Base-by-base conservation (phyloP, 2,797 vertebrate species). In the Pipistrellus kuhlii region DNA sequence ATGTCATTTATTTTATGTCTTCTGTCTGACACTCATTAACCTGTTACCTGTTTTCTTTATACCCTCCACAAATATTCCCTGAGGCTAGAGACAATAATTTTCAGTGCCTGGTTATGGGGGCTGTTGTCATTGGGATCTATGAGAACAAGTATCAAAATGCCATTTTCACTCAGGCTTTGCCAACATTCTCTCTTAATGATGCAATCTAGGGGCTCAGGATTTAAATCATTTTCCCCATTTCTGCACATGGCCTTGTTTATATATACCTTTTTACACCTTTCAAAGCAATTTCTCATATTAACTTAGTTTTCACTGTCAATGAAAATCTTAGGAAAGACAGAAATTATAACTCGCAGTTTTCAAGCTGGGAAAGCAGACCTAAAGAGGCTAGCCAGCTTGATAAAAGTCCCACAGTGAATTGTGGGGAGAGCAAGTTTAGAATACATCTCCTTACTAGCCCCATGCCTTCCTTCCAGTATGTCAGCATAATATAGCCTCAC, bases 1-100 rank as follows among this genome's bases (percentile, higher is more conserved):
- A 62, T 83, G 32, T 14, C 44, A 84, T 71, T 77, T 73, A 87
- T 48, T 81, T 76, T 68, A 89, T 73, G 25, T 20, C 55, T 91
- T 80, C n/a, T 85, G 25, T 8, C 30, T 82, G 64, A 78, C 5
- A 81, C 17, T 23, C 73, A 85, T 71, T 83, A 94, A 78, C 38
- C 21, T 94, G 41, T 93, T 59, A 93, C 51, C 64, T 85, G 30
- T 84, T 91, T 91, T 71, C 81, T 95, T 88, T 93, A 68, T 72
- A 66, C 18, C 5, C 8, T 23, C 69, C 32, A 82, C 32, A 93
- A 78, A 38, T 93, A 81, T 68, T 95, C 68, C 32, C 53, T 87
- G 41, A 72, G 38, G 44, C n/a, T 83, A 64, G 55, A 92, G 46
- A 82, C 84, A 78, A 59, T 76, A 76, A 75, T 18, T 23, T 25